phyloP scores from a whole-genome alignment of 2,888 invertebrate genomes.

The Lasioglossum malachurum region DNA sequence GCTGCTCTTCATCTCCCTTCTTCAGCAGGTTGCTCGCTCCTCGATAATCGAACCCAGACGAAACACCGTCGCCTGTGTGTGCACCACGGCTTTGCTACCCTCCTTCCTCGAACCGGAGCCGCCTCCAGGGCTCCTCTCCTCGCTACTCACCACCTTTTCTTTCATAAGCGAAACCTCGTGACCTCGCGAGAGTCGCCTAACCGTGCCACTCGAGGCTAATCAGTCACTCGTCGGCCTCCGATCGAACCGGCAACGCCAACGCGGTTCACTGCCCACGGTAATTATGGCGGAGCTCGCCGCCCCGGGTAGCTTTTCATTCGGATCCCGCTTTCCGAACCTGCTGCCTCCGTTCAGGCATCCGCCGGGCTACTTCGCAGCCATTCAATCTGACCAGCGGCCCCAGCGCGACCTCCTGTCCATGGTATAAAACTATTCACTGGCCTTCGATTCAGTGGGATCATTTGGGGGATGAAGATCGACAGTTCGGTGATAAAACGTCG shows the following conservation, averaged over 20 bases:
- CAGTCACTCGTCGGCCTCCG: constrained; percentile 51
- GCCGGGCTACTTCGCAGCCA: neutral
- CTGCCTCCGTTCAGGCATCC: neutral
- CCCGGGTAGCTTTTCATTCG: constrained; percentile 33
- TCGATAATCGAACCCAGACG: constrained; percentile 69
- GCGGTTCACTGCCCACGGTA: constrained; percentile 41
- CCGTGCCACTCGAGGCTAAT: constrained; percentile 63
- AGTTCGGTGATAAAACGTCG: too few relatives aligned
- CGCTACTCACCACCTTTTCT: constrained; percentile 68
- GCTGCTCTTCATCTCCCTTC: neutral
- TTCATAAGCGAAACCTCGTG: constrained; percentile 56
- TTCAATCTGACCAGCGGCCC: neutral
- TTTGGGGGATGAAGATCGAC: too few relatives aligned
- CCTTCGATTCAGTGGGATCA: too few relatives aligned
- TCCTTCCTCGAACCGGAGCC: constrained; percentile 45
- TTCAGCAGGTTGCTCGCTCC: constrained; percentile 1
- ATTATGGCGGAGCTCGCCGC: constrained; percentile 28
- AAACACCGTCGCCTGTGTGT: constrained; percentile 30
- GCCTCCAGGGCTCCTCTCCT: constrained; percentile 56
- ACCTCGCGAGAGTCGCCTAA: constrained; percentile 68
- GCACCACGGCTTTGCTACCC: neutral
- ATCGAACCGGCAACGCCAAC: constrained; percentile 47
- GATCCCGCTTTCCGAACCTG: constrained; percentile 25
- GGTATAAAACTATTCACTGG: too few relatives aligned
- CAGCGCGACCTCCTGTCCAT: too few relatives aligned